Conservation (phyloP, 2,888 invertebrate species). For the Elegia similella region DNA sequence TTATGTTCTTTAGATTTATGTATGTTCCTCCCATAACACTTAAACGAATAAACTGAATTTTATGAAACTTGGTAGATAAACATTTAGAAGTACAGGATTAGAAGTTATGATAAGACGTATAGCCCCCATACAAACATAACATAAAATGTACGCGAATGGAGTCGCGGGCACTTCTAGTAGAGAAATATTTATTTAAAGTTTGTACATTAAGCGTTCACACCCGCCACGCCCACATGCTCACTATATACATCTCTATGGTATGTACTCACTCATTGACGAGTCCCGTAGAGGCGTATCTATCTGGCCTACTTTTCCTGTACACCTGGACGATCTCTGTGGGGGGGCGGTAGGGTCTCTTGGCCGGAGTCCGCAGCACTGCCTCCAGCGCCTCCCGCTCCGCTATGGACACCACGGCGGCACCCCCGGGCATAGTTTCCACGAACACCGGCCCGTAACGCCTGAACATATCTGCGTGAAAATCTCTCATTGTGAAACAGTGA, state of each 20-base stretch:
- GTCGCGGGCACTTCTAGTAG: no score
- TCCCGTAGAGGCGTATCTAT: constrained; percentile 90
- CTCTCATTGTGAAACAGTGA: constrained; percentile 57
- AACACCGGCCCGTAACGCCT: constrained; percentile 88
- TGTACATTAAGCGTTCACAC: no score
- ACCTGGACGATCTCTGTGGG: constrained; percentile 90
- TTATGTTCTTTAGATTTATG: no score
- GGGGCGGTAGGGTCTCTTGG: constrained; percentile 89
- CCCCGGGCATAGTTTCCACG: constrained; percentile 88
- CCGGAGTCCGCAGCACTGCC: constrained; percentile 86
- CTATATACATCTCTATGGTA: not conserved
- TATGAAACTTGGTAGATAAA: no score
- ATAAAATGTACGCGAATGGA: no score
- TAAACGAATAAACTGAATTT: no score
- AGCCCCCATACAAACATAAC: no score
- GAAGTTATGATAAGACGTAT: no score
- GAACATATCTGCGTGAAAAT: constrained; percentile 84
- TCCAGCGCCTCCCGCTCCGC: constrained; percentile 88
- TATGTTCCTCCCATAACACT: no score
- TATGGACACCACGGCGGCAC: constrained; percentile 87
- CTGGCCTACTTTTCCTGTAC: constrained; percentile 87
- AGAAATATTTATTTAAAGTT: no score
- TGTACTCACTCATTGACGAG: constrained; percentile 90
- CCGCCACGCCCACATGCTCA: no score
- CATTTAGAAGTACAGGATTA: no score